Conservation (phyloP, 2,113 vertebrate species). For the Mohoua ochrocephala region DNA sequence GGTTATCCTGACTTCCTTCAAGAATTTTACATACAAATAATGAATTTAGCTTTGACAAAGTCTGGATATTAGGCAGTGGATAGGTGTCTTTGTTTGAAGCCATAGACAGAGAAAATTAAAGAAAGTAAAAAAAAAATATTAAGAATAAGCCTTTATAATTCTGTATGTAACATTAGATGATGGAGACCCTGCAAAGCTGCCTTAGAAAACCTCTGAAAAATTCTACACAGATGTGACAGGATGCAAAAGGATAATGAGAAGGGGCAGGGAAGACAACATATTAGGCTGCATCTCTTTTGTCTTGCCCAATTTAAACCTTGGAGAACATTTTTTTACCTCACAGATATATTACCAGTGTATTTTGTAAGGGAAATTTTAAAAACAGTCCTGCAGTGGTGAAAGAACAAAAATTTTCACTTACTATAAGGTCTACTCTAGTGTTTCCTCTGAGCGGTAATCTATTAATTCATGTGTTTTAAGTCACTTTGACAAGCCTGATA, state of each 20-base stretch:
- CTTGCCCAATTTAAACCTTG: not conserved
- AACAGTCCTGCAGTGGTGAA: not conserved
- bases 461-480: not conserved
- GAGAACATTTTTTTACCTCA: not conserved
- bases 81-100: not conserved
- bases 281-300: not conserved
- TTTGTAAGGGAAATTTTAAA: not conserved
- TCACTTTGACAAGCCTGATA: not conserved
- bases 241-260: not conserved
- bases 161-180: not conserved
- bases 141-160: not conserved
- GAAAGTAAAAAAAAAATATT: not conserved
- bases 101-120: not conserved
- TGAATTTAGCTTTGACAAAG: not conserved
- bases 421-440: rapidly evolving
- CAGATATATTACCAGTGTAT: not conserved
- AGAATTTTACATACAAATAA: not conserved
- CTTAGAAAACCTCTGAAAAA: not conserved
- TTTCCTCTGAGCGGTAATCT: not conserved
- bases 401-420: not conserved
- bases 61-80: not conserved
- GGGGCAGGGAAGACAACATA: not conserved
- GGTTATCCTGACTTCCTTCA: not conserved
- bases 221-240: not conserved
- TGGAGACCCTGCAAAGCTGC: not conserved